Base-by-base conservation (phyloP, 2,797 vertebrate genomes). In the Zalophus californianus region DNA sequence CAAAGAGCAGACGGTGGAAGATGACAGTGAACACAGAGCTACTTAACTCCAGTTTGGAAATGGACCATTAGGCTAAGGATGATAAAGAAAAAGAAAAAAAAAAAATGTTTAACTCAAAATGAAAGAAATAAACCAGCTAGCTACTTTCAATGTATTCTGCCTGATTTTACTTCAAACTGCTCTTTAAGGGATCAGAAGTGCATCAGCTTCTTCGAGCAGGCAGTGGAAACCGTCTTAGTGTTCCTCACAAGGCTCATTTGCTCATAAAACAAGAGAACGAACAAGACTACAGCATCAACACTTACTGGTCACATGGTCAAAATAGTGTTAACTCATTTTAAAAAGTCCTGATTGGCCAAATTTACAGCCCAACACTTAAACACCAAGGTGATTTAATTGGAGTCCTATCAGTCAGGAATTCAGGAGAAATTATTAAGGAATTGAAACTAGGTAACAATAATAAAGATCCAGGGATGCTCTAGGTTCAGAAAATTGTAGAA, bases 361-460 rank as follows among this genome's bases (percentile, higher is more conserved):
- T 66, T 90, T 50, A 91, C 73, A 54, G 16, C 70, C 90, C 27
- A 83, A 78, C 15, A 23, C 35, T 85, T 91, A 88, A 90, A 72
- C 50, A 97, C 87, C 91, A 98, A 97, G 66, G 94, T 62, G 41
- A 91, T 86, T 91, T 96, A 68, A 94, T 23, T 96, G 38, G n/a
- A 87, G 41, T 68, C 73, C 72, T 5, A 54, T 83, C 9, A 56
- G 48, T 35, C 58, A 95, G 48, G 86, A 86, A 94, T 77, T 80
- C 38, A 64, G 38, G 50, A 94, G 68, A 93, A 95, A 86, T 85
- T 95, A 21, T 60, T 73, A 9, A 95, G 56, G 35, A 93, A 92
- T 4, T 52, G 12, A 96, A 89, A 88, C 83, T 68, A 86, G 27
- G 32, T 44, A 86, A 86, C 18, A 91, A 58, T 70, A 41, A 78